phyloP scores from a whole-genome alignment of 2,113 vertebrate genomes.

The Probosciger aterrimus region DNA sequence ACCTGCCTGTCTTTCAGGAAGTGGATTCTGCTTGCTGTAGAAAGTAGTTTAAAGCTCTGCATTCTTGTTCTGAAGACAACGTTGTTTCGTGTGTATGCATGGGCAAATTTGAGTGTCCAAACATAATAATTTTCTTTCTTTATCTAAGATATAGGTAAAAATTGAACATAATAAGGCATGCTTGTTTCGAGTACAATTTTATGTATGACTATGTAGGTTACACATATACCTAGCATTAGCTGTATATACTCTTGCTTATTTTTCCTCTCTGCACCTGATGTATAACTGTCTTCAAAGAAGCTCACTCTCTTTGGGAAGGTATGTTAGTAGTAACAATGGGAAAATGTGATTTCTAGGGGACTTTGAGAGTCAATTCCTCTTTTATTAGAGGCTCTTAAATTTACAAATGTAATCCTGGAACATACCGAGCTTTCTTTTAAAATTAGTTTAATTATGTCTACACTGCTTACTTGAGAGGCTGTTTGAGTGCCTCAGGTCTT shows the following conservation, averaged over 20 bases:
- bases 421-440: background rate
- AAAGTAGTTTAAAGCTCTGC: background rate
- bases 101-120: background rate
- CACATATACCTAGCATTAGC: background rate
- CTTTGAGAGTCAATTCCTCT: background rate
- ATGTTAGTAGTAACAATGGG: background rate
- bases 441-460: background rate
- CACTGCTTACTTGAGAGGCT: background rate
- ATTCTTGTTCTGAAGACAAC: background rate
- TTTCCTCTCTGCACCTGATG: background rate
- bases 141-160: background rate
- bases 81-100: background rate
- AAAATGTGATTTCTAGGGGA: background rate
- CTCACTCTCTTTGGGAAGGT: background rate
- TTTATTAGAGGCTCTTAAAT: background rate
- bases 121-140: background rate
- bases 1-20: background rate
- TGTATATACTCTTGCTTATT: background rate
- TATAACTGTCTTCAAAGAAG: background rate
- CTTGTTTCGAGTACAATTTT: background rate
- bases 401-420: background rate
- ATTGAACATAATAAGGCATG: background rate
- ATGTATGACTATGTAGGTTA: background rate
- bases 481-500: background rate
- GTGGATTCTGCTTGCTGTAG: background rate